Evolutionary conservation across 2,888 invertebrate species (phyloP), one percentile per base, ranked within the genome.

Genomic region (Nymphalis urticae): DNA sequence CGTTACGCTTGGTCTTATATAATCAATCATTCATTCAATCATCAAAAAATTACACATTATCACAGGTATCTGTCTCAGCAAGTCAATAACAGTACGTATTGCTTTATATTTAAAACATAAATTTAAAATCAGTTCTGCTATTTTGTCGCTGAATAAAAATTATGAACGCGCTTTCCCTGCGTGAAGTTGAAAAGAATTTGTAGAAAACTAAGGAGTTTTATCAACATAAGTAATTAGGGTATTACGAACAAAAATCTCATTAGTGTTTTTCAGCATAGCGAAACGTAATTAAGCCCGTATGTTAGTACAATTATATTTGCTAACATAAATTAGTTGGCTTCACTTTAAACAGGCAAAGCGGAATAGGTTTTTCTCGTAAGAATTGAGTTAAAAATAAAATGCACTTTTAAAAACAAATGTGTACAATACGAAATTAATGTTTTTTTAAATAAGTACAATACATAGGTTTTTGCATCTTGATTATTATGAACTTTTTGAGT

Each of bases 191-290:
- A 63, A 66, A 64, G 63, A 64, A 69, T 64, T 48, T 27, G 24
- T 48, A 64, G 53, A 48, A 60, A 71, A 60, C 66, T 65, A 65
- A 59, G 64, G 48, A 61, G 66, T 47, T 69, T 69, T 69, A 73
- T 68, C 62, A 68, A 56, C 66, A 63, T 62, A 58, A 70, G 63
- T 70, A 72, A 73, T 69, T 73, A 62, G 65, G 66, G 66, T 58
- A 65, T 64, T 59, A 63, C 61, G 59, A 48, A 69, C 64, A 62
- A 71, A 71, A 73, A 68, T 63, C 70, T 72, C 70, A 72, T 72
- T 72, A 72, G 32, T 36, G 62, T 60, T 68, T 67, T 70, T 70
- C 63, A 48, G 61, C 61, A 63, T 56, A 64, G 32, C 19, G 61
- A 36, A 69, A 69, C 51, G 24, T 66, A 56, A 72, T 68, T 68